phyloP scores from a whole-genome alignment of 2,888 invertebrate species.

The Trypoxylon attenuatum region DNA sequence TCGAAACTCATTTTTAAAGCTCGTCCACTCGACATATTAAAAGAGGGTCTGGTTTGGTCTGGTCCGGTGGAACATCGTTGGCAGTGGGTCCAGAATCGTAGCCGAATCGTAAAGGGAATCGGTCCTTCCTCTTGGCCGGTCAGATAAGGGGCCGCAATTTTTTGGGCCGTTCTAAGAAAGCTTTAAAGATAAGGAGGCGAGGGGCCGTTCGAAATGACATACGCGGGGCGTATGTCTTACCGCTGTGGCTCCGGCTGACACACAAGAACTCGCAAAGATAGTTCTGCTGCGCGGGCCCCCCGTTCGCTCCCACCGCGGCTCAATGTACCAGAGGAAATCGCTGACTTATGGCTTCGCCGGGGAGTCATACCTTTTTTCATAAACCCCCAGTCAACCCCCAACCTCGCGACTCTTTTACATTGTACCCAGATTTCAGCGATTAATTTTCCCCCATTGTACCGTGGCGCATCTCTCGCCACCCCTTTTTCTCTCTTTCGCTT shows the following conservation, averaged over 20 bases:
- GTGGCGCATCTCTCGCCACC: slow-evolving; percentile 50
- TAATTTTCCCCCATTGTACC: slow-evolving; percentile 72
- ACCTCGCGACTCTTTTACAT: slow-evolving; percentile 70
- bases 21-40: no score
- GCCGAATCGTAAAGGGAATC: slow-evolving; percentile 24
- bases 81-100: not conserved
- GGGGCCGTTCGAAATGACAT: slow-evolving; percentile 63
- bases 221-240: slow-evolving; percentile 62
- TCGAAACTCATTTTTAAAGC: no score
- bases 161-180: slow-evolving; percentile 55
- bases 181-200: slow-evolving; percentile 64
- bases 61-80: no score
- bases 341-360: slow-evolving; percentile 73
- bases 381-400: slow-evolving; percentile 62
- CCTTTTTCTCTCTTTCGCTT: slow-evolving; percentile 9
- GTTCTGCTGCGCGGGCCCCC: slow-evolving; percentile 26
- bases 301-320: slow-evolving; percentile 53
- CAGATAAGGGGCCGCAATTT: slow-evolving; percentile 64
- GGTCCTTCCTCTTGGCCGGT: slow-evolving; percentile 48
- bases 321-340: slow-evolving; percentile 74
- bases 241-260: no score
- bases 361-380: slow-evolving; percentile 70
- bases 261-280: slow-evolving; percentile 52
- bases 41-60: no score
- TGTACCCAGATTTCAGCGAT: slow-evolving; percentile 73